Base-by-base conservation (phyloP, 2,797 vertebrate genomes). In the Brachyalestes nurse region DNA sequence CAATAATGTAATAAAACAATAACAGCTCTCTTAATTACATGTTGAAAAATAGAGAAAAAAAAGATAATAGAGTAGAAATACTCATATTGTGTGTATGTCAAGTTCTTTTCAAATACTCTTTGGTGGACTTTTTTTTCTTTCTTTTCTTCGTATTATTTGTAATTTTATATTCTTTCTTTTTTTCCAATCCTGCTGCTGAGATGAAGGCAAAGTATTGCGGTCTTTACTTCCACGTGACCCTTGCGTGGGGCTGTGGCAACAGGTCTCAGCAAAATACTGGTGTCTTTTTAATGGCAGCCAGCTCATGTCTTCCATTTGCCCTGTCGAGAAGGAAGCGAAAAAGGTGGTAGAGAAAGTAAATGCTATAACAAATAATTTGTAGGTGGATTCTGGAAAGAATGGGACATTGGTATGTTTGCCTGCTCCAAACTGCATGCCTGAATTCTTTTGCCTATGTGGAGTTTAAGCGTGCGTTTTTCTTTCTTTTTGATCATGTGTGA, bases 241-340 rank as follows among this genome's bases (percentile, higher is more conserved):
- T 57, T 12, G 5, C 7, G 12, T 5, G 51, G 53, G 25, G n/a
- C 45, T 17, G 58, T 25, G 82, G 79, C 21, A 53, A 57, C 84
- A 80, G 85, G 88, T 86, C 88, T 84, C 82, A 64, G 88, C 80
- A 87, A 81, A 79, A 82, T 81, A 80, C 87, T 86, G 53, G 80
- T 85, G 88, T 91, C 87, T 85, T 34, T 34, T 87, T 82, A 86
- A 87, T 90, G 80, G 86, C 86, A 79, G 87, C 85, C 90, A 84
- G 80, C 89, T 90, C 73, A 86, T 85, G 92, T 94, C 91, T 94
- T 93, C 92, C 92, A 92, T 90, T 89, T 42, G 64, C 81, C 86
- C 86, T 34, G 77, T 89, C 81, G 69, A 7, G 25, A 47, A 42
- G 64, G 12, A 25, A 73, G 45, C 58, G 69, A 10, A 70, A 60